These are phyloP conservation scores for Saccostrea echinata DNA, from an alignment of 1,140 invertebrate genomes.

Conservation along the genomic window DNA sequence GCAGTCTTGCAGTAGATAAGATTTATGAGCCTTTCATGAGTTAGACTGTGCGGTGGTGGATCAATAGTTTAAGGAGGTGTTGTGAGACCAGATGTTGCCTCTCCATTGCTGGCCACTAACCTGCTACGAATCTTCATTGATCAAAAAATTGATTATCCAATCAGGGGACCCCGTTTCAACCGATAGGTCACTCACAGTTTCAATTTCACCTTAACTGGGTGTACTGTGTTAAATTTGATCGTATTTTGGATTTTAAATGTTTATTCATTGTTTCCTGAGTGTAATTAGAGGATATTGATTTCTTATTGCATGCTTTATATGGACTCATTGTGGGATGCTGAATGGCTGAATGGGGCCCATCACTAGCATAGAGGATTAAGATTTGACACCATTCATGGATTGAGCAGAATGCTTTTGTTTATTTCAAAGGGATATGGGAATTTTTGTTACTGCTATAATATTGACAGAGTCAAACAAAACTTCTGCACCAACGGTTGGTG, in stretches of 20 bases:
- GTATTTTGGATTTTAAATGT: slow-evolving; percentile 11
- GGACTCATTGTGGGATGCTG: neutral
- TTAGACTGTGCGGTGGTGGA: neutral
- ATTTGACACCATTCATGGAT: slow-evolving; percentile 26
- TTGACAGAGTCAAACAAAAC: neutral
- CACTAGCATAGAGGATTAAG: neutral
- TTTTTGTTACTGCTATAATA: neutral
- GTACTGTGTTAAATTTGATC: neutral
- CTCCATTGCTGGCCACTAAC: neutral
- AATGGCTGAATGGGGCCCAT: slow-evolving; percentile 1
- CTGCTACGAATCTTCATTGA: slow-evolving; percentile 1
- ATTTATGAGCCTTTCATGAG: neutral
- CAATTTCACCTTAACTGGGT: neutral
- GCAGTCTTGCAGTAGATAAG: no score
- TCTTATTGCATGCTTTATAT: neutral
- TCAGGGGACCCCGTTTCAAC: neutral
- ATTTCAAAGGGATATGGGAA: neutral
- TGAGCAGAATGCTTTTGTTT: neutral
- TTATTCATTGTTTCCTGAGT: neutral
- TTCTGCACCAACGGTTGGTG: slow-evolving; percentile 11
- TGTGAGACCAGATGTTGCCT: slow-evolving; percentile 24
- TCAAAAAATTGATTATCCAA: neutral
- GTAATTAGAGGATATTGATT: slow-evolving; percentile 6
- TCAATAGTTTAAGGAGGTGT: neutral
- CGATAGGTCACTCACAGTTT: slow-evolving; percentile 21